Conservation (phyloP, 2,797 vertebrate genomes). For the Sebastiscus tertius region DNA sequence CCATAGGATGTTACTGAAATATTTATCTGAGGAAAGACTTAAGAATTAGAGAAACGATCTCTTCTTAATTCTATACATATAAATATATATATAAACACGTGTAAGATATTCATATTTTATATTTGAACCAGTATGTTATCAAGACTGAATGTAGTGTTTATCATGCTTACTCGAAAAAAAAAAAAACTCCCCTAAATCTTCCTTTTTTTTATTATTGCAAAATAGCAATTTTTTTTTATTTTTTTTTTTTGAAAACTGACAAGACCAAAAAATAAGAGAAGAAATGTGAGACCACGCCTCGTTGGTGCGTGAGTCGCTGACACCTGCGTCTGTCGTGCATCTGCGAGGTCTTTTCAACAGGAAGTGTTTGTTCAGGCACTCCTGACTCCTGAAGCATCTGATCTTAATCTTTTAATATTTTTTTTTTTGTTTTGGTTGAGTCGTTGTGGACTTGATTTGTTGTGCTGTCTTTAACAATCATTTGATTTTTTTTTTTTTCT, state of each 20-base stretch:
- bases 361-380: constrained; percentile 54
- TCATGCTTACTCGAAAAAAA: constrained; percentile 77
- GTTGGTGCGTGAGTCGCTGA: constrained; percentile 65
- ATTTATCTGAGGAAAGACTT: constrained; percentile 85
- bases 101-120: constrained; percentile 89
- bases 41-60: constrained; percentile 80
- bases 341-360: constrained; percentile 46
- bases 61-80: constrained; percentile 82
- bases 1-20: constrained; percentile 84
- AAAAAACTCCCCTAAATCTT: constrained; percentile 68
- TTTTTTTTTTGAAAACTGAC: constrained; percentile 78
- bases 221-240: constrained; percentile 62
- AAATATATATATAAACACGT: constrained; percentile 84
- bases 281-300: constrained; percentile 68
- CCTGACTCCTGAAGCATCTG: constrained; percentile 67
- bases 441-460: constrained; percentile 79
- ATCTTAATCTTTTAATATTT: constrained; percentile 59
- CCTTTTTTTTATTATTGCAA: constrained; percentile 77
- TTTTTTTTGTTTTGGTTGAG: constrained; percentile 14
- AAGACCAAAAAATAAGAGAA: constrained; percentile 87
- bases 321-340: constrained; percentile 35
- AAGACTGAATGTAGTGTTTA: constrained; percentile 90
- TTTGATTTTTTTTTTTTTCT: constrained; percentile 59
- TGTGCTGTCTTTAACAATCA: constrained; percentile 85
- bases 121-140: constrained; percentile 86